Evolutionary conservation across 2,113 vertebrate species (phyloP).

Genomic region (Ancistrus triradiatus): DNA sequence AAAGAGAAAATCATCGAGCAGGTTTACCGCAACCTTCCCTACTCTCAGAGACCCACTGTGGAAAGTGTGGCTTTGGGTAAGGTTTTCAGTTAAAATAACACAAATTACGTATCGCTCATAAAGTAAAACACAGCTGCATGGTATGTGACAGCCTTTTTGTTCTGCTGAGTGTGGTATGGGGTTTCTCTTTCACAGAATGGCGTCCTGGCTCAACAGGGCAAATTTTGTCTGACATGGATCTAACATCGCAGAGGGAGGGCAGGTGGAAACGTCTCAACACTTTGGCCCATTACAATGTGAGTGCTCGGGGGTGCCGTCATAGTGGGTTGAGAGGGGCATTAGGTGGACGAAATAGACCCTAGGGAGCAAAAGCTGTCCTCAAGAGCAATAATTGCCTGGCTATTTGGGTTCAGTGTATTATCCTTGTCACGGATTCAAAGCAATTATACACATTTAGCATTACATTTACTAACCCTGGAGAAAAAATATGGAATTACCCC

Average conservation of each 20-base stretch:
- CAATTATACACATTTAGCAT: too few species aligned
- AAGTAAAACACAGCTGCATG: too few species aligned
- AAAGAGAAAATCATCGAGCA: conserved; percentile 98
- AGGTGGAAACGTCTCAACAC: conserved; percentile 92
- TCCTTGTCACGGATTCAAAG: too few species aligned
- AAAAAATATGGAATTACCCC: too few species aligned
- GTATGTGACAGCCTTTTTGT: neutral
- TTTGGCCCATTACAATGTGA: conserved; percentile 92
- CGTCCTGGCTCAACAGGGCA: conserved; percentile 94
- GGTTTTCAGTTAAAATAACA: conserved; percentile 35
- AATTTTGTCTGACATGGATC: conserved; percentile 91
- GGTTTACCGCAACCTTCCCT: conserved; percentile 85
- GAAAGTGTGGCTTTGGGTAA: conserved; percentile 88
- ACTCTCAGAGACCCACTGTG: conserved; percentile 86
- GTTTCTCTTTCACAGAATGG: conserved; percentile 76
- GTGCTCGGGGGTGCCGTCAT: too few species aligned
- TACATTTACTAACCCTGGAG: too few species aligned
- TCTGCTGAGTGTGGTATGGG: neutral
- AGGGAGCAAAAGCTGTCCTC: too few species aligned
- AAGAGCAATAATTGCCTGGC: too few species aligned
- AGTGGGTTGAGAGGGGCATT: too few species aligned
- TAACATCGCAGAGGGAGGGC: conserved; percentile 91
- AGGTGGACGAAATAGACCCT: too few species aligned
- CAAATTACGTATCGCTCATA: too few species aligned
- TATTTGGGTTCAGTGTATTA: too few species aligned